Evolutionary conservation across 2,888 invertebrate genomes (phyloP).

Genomic region (Amiota communis): DNA sequence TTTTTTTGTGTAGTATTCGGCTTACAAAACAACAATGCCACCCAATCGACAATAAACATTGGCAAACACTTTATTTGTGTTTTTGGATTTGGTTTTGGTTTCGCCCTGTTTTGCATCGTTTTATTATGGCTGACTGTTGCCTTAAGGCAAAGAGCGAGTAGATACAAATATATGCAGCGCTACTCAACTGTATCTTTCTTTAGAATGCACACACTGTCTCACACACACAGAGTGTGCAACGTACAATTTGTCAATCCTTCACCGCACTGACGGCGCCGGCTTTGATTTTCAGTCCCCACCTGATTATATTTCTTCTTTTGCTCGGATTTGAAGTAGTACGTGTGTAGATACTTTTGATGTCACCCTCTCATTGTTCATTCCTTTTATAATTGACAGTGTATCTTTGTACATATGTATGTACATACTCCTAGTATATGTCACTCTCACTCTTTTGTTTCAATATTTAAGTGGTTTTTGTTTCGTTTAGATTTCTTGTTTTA

Average conservation of each 20-base stretch:
- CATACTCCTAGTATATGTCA: conserved; percentile 37
- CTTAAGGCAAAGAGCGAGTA: not conserved
- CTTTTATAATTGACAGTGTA: not conserved
- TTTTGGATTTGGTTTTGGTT: not conserved
- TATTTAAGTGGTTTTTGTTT: conserved; percentile 11
- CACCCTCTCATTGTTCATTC: not conserved
- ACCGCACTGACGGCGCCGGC: conserved; percentile 6
- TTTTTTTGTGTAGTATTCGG: not conserved
- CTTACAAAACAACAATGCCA: conserved; percentile 9
- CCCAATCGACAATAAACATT: conserved; percentile 32
- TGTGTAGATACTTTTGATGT: conserved; percentile 11
- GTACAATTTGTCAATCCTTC: conserved; percentile 39
- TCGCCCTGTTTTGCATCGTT: conserved; percentile 19
- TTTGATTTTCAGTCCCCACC: conserved; percentile 1
- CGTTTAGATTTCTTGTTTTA: conserved; percentile 56
- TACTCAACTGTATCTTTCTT: too few relatives aligned
- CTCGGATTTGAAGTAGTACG: not conserved
- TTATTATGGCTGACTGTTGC: not conserved
- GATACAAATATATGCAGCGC: conserved; percentile 10
- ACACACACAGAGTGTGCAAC: not conserved
- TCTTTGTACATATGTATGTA: too few relatives aligned
- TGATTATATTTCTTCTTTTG: not conserved
- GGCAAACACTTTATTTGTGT: conserved; percentile 31
- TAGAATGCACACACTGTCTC: too few relatives aligned
- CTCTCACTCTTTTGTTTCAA: conserved; percentile 2